phyloP scores from a whole-genome alignment of 2,888 invertebrate genomes.

The Steromphala cineraria region DNA sequence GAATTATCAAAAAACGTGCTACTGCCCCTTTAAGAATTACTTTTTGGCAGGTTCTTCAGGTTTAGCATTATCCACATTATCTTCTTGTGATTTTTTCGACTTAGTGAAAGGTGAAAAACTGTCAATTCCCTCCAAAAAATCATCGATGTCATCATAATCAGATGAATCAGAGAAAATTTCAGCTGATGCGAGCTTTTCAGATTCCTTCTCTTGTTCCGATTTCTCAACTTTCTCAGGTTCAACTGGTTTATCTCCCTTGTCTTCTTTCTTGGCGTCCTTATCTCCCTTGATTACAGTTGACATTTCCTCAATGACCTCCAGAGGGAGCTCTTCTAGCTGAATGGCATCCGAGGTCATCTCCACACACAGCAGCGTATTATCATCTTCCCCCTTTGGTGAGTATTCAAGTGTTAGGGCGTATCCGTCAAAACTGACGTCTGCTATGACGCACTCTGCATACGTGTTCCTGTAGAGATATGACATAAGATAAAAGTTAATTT shows the following conservation, averaged over 20 bases:
- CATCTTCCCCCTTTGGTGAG: slow-evolving; percentile 45
- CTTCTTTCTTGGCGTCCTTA: slow-evolving; percentile 8
- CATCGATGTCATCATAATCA: too few relatives aligned
- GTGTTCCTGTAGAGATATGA: slow-evolving; percentile 30
- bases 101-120: too few relatives aligned
- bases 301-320: slow-evolving; percentile 20
- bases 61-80: not conserved
- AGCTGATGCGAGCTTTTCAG: too few relatives aligned
- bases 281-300: slow-evolving; percentile 35
- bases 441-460: slow-evolving; percentile 59
- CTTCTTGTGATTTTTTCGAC: not conserved
- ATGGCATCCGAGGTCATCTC: slow-evolving; percentile 34
- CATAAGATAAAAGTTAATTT: not conserved
- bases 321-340: slow-evolving; percentile 11
- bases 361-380: slow-evolving; percentile 37
- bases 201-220: too few relatives aligned
- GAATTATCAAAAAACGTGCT: too few relatives aligned
- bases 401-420: slow-evolving; percentile 53
- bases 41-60: too few relatives aligned
- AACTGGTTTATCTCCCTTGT: slow-evolving; percentile 16
- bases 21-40: too few relatives aligned
- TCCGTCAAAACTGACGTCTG: slow-evolving; percentile 49
- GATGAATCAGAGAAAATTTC: too few relatives aligned
- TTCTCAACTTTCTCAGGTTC: slow-evolving; percentile 23
- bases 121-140: too few relatives aligned